These are phyloP conservation scores for Agrotis exclamationis DNA, from an alignment of 2,888 invertebrate species.

Conservation along the genomic window DNA sequence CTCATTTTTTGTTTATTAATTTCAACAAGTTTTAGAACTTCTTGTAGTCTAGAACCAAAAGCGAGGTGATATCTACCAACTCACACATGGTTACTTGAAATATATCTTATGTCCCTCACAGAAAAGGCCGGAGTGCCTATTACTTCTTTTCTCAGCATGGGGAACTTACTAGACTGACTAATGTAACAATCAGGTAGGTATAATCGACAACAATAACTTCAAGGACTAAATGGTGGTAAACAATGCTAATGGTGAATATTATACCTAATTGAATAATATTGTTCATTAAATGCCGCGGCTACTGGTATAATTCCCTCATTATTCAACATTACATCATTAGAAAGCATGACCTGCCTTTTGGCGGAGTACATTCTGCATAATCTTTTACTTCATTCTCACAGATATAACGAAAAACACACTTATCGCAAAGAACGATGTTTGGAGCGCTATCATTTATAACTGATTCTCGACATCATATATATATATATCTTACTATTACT, in stretches of 20 bases:
- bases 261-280: background rate
- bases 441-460: background rate
- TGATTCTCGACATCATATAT: background rate
- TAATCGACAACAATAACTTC: too few species aligned
- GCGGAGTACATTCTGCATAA: conserved; percentile 29
- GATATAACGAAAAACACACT: background rate
- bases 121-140: too few species aligned
- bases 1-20: background rate
- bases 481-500: too few species aligned
- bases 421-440: background rate
- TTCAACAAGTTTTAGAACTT: too few species aligned
- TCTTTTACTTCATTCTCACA: background rate
- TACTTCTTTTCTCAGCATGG: too few species aligned
- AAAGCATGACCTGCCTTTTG: background rate
- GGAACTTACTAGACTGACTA: too few species aligned
- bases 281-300: background rate
- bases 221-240: too few species aligned
- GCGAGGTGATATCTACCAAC: too few species aligned
- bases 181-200: too few species aligned
- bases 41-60: too few species aligned
- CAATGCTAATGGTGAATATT: background rate
- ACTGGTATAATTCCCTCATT: conserved; percentile 18
- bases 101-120: too few species aligned
- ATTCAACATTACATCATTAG: conserved; percentile 25
- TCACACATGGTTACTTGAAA: too few species aligned